phyloP scores from a whole-genome alignment of 2,113 vertebrate genomes.

The Morphnarchus princeps region DNA sequence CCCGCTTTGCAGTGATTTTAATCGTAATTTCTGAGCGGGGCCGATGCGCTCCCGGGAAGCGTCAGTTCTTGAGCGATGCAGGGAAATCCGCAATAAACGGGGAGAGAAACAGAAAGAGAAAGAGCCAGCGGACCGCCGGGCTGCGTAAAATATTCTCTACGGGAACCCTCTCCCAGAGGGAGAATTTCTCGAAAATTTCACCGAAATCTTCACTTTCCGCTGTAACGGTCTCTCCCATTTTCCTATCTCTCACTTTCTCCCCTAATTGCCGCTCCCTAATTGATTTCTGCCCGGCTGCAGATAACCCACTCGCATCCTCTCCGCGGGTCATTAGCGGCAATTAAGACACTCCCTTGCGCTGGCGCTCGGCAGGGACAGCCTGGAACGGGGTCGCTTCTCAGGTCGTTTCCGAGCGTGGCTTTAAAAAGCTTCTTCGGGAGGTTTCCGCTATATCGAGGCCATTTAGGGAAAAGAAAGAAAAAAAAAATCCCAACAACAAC shows the following conservation, averaged over 20 bases:
- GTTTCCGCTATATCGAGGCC: background rate
- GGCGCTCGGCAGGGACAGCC: background rate
- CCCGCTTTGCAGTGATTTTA: background rate
- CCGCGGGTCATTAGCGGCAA: background rate
- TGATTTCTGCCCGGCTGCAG: constrained; percentile 1
- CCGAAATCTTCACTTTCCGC: background rate
- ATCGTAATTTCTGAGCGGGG: background rate
- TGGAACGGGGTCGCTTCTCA: background rate
- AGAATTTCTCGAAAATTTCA: background rate
- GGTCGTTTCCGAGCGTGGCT: background rate
- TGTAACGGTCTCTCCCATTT: background rate
- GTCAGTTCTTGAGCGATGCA: background rate
- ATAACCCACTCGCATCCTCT: background rate
- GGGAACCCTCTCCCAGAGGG: background rate
- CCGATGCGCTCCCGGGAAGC: background rate
- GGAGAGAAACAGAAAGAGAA: background rate
- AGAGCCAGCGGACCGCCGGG: background rate
- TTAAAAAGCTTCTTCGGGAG: background rate
- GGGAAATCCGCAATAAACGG: background rate
- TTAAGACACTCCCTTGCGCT: background rate
- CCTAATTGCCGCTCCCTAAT: background rate
- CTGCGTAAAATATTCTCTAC: background rate
- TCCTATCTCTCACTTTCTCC: background rate
- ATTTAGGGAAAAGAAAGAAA: too few relatives aligned
- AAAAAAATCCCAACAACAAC: background rate